Percentiles rank a stretch among this genome's conserved stretches.
phyloP scores from a whole-genome alignment of 2,888 invertebrate species.

The Amblyjoppa fuscipennis region DNA sequence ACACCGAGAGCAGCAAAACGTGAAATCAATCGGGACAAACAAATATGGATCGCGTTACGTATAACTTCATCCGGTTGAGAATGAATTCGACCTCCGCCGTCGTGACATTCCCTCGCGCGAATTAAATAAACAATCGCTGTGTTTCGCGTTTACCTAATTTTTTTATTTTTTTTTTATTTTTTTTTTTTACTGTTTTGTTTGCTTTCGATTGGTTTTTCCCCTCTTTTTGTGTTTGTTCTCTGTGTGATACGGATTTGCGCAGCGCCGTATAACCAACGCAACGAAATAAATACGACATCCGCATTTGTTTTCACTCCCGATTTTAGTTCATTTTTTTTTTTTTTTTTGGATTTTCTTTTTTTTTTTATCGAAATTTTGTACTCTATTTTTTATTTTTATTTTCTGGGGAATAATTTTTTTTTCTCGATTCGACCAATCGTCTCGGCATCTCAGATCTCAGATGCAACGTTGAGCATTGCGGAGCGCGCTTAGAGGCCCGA shows the following conservation, averaged over 20 bases:
- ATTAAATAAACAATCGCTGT: conserved; percentile 47
- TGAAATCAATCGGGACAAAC: conserved; percentile 14
- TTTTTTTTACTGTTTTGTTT: background rate
- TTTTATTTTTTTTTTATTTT: no score
- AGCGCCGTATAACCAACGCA: background rate
- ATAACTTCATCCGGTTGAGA: conserved; percentile 8
- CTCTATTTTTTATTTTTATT: background rate
- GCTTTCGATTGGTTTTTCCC: conserved; percentile 17
- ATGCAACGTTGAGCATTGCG: no score
- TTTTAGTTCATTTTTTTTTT: background rate
- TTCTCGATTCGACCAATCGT: background rate
- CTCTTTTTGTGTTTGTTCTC: conserved; percentile 9
- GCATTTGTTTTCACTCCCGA: background rate
- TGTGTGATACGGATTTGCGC: background rate
- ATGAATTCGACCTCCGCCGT: background rate
- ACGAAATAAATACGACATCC: background rate
- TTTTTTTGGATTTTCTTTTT: background rate
- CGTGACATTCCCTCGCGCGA: conserved; percentile 5
- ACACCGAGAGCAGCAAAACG: background rate
- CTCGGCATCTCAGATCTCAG: no score
- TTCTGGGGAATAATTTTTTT: background rate
- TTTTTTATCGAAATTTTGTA: background rate
- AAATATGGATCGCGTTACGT: conserved; percentile 14
- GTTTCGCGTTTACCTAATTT: background rate
- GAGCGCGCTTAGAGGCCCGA: no score